Percentiles rank a stretch among this genome's conserved stretches.
Evolutionary conservation across 2,888 invertebrate species (phyloP).

Genomic region (Lamellibrachia satsuma): DNA sequence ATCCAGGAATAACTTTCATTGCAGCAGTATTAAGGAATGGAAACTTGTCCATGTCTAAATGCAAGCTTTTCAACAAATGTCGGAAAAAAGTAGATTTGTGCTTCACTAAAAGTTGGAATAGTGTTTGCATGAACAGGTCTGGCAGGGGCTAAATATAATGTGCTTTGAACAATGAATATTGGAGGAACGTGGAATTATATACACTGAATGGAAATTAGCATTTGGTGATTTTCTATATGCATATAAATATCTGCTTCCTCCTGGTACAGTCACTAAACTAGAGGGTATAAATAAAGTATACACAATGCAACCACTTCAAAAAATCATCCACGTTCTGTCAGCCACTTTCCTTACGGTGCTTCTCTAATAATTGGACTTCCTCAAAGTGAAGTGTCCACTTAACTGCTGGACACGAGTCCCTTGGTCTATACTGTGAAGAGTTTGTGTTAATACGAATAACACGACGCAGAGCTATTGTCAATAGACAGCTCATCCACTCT

Average conservation of each 20-base stretch:
- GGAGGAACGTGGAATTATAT: neutral
- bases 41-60: too few relatives aligned
- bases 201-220: neutral
- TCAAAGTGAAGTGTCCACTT: neutral
- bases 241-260: neutral
- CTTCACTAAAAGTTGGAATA: too few relatives aligned
- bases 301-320: neutral
- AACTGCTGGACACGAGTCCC: neutral
- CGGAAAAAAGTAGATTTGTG: too few relatives aligned
- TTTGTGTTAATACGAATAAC: neutral
- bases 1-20: too few relatives aligned
- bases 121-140: too few relatives aligned
- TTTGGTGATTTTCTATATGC: neutral
- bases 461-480: neutral
- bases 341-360: neutral
- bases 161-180: neutral
- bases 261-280: neutral
- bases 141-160: too few relatives aligned
- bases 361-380: neutral
- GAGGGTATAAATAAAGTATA: neutral
- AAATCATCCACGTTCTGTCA: neutral
- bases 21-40: too few relatives aligned
- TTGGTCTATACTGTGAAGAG: neutral
- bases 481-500: neutral
- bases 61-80: too few relatives aligned